Evolutionary conservation across 2,113 vertebrate species (phyloP).

Genomic region (Progne subis): DNA sequence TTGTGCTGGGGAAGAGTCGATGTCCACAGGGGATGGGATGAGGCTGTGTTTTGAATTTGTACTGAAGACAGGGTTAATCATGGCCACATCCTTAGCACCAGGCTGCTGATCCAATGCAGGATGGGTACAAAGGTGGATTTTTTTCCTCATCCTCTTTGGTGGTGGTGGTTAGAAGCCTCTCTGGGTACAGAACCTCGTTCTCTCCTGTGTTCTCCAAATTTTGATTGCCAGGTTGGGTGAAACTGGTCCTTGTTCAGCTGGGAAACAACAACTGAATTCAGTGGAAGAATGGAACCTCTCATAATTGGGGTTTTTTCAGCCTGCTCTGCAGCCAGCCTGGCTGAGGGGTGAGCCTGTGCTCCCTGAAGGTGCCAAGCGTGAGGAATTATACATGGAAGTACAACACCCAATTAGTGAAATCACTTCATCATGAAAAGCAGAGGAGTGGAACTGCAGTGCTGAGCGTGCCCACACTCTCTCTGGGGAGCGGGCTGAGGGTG

Average conservation of each 20-base stretch:
- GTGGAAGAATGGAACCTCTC: not conserved
- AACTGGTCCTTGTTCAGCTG: not conserved
- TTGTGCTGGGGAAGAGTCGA: not conserved
- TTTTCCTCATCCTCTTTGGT: not conserved
- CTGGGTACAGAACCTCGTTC: not conserved
- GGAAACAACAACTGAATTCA: not conserved
- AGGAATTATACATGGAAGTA: not conserved
- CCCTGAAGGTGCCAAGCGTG: not conserved
- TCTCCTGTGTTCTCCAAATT: not conserved
- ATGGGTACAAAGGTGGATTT: not conserved
- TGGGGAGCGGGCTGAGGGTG: not conserved
- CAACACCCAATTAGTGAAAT: conserved; percentile 48
- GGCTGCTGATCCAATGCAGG: not conserved
- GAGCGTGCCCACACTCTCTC: conserved; percentile 18
- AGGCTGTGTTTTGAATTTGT: not conserved
- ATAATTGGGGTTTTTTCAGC: not conserved
- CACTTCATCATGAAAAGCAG: conserved; percentile 17
- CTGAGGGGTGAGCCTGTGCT: conserved; percentile 2
- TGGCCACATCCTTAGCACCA: not conserved
- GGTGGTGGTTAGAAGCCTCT: not conserved
- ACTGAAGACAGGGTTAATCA: not conserved
- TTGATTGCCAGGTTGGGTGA: not conserved
- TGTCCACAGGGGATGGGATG: not conserved
- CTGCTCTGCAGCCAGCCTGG: not conserved
- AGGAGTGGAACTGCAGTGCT: conserved; percentile 18